phyloP scores from a whole-genome alignment of 2,113 vertebrate genomes.

The Sinocyclocheilus anshuiensis region DNA sequence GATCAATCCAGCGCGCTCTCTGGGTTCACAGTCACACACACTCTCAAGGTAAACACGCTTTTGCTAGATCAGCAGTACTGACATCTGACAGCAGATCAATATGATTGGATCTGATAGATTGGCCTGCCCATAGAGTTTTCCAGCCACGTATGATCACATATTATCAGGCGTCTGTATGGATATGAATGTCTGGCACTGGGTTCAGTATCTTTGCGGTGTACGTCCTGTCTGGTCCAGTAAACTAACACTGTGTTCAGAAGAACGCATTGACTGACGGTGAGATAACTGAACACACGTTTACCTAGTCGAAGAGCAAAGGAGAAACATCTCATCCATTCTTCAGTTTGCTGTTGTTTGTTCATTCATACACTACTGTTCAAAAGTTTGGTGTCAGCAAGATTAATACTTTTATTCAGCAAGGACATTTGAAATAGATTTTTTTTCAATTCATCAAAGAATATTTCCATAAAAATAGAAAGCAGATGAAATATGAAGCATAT shows the following conservation, averaged over 20 bases:
- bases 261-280: not conserved
- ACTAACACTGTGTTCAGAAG: not conserved
- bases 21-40: not conserved
- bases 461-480: not conserved
- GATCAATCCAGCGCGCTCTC: not conserved
- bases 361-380: not conserved
- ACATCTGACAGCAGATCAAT: slow-evolving; percentile 7
- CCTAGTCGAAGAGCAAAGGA: not conserved
- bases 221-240: not conserved
- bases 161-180: not conserved
- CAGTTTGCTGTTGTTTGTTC: not conserved
- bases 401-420: not conserved
- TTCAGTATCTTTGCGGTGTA: slow-evolving; percentile 5
- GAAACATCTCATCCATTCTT: not conserved
- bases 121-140: not conserved
- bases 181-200: not conserved
- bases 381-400: not conserved
- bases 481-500: not conserved
- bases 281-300: not conserved
- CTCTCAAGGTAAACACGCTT: not conserved
- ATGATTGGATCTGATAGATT: not conserved
- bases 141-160: not conserved
- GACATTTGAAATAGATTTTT: not conserved
- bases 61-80: slow-evolving; percentile 24
- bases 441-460: not conserved